These are phyloP conservation scores for Drosophila simulans DNA, from an alignment of 1,140 invertebrate species.

Conservation along the genomic window DNA sequence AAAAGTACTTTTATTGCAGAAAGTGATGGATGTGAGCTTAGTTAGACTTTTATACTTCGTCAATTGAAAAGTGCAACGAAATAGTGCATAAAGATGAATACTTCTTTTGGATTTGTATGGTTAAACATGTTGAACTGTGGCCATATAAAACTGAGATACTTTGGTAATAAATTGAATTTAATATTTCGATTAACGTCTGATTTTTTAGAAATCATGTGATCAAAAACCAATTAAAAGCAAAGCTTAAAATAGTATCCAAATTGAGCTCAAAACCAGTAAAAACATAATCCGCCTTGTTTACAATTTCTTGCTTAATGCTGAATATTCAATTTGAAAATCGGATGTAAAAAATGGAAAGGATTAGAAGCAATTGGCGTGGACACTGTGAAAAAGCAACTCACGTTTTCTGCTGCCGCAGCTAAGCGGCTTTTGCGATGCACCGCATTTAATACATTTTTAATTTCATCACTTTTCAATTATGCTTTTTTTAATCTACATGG, in stretches of 20 bases:
- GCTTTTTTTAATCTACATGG: slow-evolving; percentile 3
- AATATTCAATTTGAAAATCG: background rate
- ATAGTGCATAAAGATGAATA: too few species aligned
- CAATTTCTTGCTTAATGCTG: background rate
- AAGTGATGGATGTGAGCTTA: background rate
- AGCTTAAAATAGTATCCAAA: background rate
- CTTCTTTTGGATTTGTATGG: too few species aligned
- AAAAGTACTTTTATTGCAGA: background rate
- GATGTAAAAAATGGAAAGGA: slow-evolving; percentile 8
- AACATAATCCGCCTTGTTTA: slow-evolving; percentile 12
- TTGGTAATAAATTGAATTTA: too few species aligned
- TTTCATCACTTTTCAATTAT: slow-evolving; percentile 50
- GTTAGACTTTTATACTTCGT: background rate
- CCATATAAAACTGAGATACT: too few species aligned
- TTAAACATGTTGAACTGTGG: too few species aligned
- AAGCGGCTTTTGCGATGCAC: slow-evolving; percentile 48
- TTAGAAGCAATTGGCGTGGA: slow-evolving; percentile 19
- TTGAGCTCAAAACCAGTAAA: background rate
- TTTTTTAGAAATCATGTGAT: too few species aligned
- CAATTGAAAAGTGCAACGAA: background rate
- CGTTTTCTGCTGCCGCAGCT: slow-evolving; percentile 19
- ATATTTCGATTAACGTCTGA: too few species aligned
- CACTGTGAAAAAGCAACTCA: slow-evolving; percentile 25
- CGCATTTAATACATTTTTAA: slow-evolving; percentile 47
- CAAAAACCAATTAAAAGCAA: background rate